Base-by-base conservation (phyloP, 2,888 invertebrate species). In the Daptonema setosum region DNA sequence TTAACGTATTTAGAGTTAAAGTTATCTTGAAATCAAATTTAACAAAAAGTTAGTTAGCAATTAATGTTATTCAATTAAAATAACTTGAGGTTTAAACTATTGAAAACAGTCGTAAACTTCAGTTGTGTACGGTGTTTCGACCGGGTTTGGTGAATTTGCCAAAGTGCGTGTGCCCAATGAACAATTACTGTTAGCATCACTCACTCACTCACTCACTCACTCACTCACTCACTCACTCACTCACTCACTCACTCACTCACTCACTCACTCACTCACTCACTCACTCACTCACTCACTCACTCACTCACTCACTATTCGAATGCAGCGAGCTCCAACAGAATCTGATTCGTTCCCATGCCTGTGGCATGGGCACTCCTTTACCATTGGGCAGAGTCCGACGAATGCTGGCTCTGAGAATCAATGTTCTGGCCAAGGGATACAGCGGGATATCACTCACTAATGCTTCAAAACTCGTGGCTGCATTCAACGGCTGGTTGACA, bases 131-230 rank as follows among this genome's bases (percentile, higher is more conserved):
- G 78, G 80, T 2, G 77, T 80, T 48, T 80, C 79, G 1, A 81
- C 80, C 1, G 80, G 80, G n/a, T 79, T 81, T 66, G 80, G 80
- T 52, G 80, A 79, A 57, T 80, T 80, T 68, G 78, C 80, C 1
- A 71, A 75, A 28, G 77, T 76, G 1, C 71, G 73, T 11, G 79
- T 80, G 45, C 67, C 72, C n/a, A 69, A 71, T 20, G 76, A 78
- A 50, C 76, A 80, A 62, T 67, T 80, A 1, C 71, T 73, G 78
- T 78, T 72, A 52, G 54, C 50, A 47, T n/a, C n/a, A n/a, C n/a
- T n/a, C n/a, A n/a, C n/a, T n/a, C n/a, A n/a, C n/a, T 25, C 25
- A 29, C 11, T 14, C 41, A 14, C 41, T 20, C 11, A 11, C 41
- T 20, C 11, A 11, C 41, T 41, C 41, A 41, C 11, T 41, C 20